Percentiles rank a stretch among this genome's conserved stretches.
phyloP scores from a whole-genome alignment of 2,113 vertebrate genomes.

The Ptychochromis oligacanthus region DNA sequence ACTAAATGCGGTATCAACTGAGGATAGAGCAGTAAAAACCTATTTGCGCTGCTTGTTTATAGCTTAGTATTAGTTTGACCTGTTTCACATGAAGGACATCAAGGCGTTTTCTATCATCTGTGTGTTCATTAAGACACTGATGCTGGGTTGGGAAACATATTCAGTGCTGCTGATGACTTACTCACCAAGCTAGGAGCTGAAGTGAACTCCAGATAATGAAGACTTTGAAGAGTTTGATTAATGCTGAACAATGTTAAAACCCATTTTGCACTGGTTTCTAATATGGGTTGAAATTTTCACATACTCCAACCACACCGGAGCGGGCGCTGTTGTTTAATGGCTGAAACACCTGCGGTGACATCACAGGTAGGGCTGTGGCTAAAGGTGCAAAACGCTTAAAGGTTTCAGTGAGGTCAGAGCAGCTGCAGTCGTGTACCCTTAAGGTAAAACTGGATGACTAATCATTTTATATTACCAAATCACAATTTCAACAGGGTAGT shows the following conservation, averaged over 20 bases:
- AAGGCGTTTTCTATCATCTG: not conserved
- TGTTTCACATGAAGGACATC: conserved; percentile 29
- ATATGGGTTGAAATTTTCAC: not conserved
- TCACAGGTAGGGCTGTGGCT: not conserved
- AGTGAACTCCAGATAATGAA: not conserved
- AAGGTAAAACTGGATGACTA: too few species aligned
- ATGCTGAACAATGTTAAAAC: not conserved
- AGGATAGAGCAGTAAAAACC: not conserved
- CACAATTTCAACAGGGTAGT: too few species aligned
- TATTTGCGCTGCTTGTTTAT: conserved; percentile 22
- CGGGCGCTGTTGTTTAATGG: not conserved
- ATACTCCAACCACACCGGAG: not conserved
- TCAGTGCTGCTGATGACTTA: not conserved
- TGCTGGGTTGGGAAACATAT: not conserved
- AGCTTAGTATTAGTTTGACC: not conserved
- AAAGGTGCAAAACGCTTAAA: too few species aligned
- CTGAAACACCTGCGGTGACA: not conserved
- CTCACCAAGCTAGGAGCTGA: not conserved
- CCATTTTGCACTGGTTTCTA: not conserved
- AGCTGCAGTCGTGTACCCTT: too few species aligned
- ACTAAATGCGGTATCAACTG: not conserved
- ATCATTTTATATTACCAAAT: too few species aligned
- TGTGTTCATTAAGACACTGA: conserved; percentile 10
- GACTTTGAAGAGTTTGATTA: not conserved
- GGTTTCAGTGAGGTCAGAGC: too few species aligned